phyloP scores from a whole-genome alignment of 1,140 invertebrate genomes.

The Cydia splendana region DNA sequence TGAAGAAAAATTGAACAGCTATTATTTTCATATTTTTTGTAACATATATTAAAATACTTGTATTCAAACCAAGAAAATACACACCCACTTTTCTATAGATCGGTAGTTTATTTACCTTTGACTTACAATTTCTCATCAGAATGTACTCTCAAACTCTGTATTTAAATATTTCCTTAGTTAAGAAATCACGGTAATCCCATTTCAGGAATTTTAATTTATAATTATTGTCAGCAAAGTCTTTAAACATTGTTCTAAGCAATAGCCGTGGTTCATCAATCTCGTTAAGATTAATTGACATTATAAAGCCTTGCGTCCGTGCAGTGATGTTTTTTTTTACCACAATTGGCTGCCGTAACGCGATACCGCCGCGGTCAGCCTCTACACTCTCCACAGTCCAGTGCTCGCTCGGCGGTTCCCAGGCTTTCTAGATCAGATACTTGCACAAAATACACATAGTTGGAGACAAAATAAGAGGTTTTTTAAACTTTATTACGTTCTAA shows the following conservation, averaged over 20 bases:
- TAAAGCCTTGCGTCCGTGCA: background rate
- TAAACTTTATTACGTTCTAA: too few species aligned
- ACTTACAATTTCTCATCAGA: too few species aligned
- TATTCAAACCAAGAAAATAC: too few species aligned
- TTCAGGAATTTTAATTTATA: too few species aligned
- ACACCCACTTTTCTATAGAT: too few species aligned
- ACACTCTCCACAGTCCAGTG: constrained; percentile 51
- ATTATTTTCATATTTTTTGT: too few species aligned
- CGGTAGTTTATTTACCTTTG: too few species aligned
- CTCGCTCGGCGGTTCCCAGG: constrained; percentile 52
- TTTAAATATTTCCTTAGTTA: background rate
- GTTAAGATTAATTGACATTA: background rate
- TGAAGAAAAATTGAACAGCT: too few species aligned
- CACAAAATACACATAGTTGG: background rate
- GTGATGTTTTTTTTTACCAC: constrained; percentile 31
- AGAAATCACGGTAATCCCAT: background rate
- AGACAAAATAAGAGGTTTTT: background rate
- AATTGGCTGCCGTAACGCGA: constrained; percentile 53
- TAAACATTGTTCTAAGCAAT: background rate
- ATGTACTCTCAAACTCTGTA: background rate
- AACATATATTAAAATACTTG: too few species aligned
- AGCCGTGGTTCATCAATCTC: background rate
- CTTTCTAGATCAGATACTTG: constrained; percentile 20
- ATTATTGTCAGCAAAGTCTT: background rate
- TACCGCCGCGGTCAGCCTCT: constrained; percentile 56